Evolutionary conservation across 2,888 invertebrate genomes (phyloP), one percentile per base, ranked within the genome.

Genomic region (Aleiodes alternator): DNA sequence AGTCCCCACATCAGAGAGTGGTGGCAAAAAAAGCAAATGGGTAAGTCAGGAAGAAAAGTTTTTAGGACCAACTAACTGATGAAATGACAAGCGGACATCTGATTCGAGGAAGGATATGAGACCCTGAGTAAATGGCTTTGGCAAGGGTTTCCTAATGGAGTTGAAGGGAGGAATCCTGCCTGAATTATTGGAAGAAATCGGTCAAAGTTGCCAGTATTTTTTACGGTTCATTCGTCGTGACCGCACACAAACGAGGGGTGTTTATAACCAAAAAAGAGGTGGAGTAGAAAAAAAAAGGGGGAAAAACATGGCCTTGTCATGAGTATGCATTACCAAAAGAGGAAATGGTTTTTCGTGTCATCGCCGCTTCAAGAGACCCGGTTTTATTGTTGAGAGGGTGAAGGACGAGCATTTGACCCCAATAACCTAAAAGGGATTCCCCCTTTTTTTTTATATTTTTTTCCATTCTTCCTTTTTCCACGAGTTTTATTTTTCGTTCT

Each of bases 161-260:
- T 43, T 43, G 43, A 9, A 43, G 43, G 9, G 9, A 38, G 3
- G 8, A 38, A 38, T 7, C 0, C 38, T 5, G 8, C 6, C 8
- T 38, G 38, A 43, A 11, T 43, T 9, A 43, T 9, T 7, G 43
- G 38, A 75, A 53, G 70, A 75, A 79, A 80, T 79, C 79, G 80
- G 80, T 79, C 79, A 80, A 79, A 78, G 79, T 80, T 76, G 75
- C 73, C 69, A 69, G 50, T 68, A 68, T 59, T 74, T 71, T 76
- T 80, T 79, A 76, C 75, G 53, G 75, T 68, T 66, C 75, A 73
- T 71, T 80, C 73, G 68, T 56, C 50, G 69, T 72, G 76, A 68
- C 48, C 9, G 69, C 64, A 73, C 71, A 61, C 78, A 78, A 73
- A 73, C 69, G 55, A 78, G 73, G 69, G 75, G 55, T 76, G 56